phyloP scores from a whole-genome alignment of 2,888 invertebrate species.

The Podabrus alpinus region DNA sequence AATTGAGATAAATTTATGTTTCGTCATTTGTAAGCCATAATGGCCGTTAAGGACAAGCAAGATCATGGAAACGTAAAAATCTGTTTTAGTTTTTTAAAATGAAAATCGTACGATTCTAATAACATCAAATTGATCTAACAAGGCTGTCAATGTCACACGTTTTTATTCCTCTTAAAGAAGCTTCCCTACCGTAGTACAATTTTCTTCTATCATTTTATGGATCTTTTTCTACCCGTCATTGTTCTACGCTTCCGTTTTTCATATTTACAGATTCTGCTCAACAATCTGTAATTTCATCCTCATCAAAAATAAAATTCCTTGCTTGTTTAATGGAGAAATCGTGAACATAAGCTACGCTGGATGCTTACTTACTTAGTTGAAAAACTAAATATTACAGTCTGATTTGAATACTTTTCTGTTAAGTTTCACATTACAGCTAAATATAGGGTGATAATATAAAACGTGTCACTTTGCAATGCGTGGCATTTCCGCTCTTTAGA shows the following conservation, averaged over 20 bases:
- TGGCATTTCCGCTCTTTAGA: too few relatives aligned
- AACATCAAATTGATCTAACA: neutral
- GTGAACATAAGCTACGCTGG: neutral
- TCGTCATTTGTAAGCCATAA: neutral
- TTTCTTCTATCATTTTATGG: neutral
- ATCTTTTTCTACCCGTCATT: neutral
- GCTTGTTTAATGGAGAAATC: neutral
- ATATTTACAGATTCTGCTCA: neutral
- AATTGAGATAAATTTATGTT: neutral
- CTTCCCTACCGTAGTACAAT: neutral
- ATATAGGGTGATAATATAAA: too few relatives aligned
- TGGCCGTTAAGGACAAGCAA: neutral
- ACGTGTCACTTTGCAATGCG: too few relatives aligned
- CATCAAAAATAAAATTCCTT: neutral
- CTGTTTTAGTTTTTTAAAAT: neutral
- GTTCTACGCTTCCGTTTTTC: neutral
- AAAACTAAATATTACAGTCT: too few relatives aligned
- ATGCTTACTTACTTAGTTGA: neutral
- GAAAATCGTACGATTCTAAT: neutral
- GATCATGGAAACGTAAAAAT: neutral
- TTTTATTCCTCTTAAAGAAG: neutral
- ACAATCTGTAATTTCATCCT: neutral
- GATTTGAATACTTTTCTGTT: too few relatives aligned
- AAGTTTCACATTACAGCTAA: too few relatives aligned
- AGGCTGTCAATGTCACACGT: neutral